A percentile compares a stretch with the other conserved stretches of the same genome.
These are phyloP conservation scores for Acanthurus leucopareius DNA, from an alignment of 2,797 vertebrate genomes.

Conservation along the genomic window DNA sequence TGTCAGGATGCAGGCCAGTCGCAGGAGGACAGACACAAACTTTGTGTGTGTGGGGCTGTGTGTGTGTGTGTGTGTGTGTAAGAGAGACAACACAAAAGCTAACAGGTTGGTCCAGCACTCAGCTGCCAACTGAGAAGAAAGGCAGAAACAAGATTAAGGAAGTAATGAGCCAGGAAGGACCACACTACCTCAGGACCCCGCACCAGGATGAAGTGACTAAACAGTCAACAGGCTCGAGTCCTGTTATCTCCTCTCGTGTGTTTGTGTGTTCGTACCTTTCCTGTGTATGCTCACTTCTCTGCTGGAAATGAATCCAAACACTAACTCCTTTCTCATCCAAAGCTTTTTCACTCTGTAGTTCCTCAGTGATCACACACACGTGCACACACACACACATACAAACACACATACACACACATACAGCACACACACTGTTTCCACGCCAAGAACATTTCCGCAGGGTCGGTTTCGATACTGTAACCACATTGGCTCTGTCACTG, in stretches of 20 bases:
- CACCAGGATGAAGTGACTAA: conserved; percentile 35
- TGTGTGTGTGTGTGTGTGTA: conserved; percentile 37
- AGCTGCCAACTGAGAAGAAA: conserved; percentile 68
- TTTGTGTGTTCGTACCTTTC: conserved; percentile 8
- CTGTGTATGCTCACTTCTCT: conserved; percentile 11
- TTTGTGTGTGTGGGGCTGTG: conserved; percentile 24
- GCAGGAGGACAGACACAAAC: conserved; percentile 29
- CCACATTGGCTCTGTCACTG: conserved; percentile 56
- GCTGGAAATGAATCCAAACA: conserved; percentile 39
- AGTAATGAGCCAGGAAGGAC: conserved; percentile 69
- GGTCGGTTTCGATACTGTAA: conserved; percentile 63
- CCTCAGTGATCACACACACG: conserved; percentile 3
- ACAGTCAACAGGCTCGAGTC: conserved; percentile 26
- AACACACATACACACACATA: too few species aligned
- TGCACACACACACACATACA: too few species aligned
- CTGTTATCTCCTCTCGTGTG: conserved; percentile 43
- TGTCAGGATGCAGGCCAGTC: conserved; percentile 70
- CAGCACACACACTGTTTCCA: background rate
- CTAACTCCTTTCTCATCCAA: conserved; percentile 35
- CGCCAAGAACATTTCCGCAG: conserved; percentile 66
- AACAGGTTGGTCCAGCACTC: conserved; percentile 72
- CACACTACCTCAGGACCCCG: conserved; percentile 39
- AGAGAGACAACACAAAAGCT: conserved; percentile 60
- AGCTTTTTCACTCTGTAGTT: conserved; percentile 31
- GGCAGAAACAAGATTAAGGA: conserved; percentile 69